Evolutionary conservation across 2,888 invertebrate species (phyloP).

Genomic region (Drosophila peninsularis): DNA sequence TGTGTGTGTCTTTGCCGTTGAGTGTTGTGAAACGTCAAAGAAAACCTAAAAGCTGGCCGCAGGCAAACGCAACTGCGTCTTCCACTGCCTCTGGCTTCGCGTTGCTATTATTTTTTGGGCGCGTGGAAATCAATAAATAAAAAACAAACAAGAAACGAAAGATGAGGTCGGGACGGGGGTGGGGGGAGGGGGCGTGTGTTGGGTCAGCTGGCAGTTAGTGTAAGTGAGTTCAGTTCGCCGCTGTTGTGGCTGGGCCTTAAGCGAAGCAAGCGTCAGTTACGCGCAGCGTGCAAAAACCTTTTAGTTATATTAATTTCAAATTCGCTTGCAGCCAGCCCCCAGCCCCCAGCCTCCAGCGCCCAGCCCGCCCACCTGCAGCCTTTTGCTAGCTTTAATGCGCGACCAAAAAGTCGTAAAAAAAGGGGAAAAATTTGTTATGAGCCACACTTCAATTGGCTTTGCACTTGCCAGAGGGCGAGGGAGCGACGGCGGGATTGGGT

Average conservation of each 20-base stretch:
- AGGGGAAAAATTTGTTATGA: slow-evolving; percentile 59
- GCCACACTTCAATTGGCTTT: slow-evolving; percentile 37
- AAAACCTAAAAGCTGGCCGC: slow-evolving; percentile 53
- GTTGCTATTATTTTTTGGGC: not conserved
- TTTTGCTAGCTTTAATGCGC: slow-evolving; percentile 52
- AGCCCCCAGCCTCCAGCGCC: not conserved
- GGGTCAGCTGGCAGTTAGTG: slow-evolving; percentile 6
- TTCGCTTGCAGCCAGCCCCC: slow-evolving; percentile 38
- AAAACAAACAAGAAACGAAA: slow-evolving; percentile 12
- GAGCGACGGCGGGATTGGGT: too few relatives aligned
- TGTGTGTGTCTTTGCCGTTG: slow-evolving; percentile 9
- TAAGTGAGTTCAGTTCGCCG: not conserved
- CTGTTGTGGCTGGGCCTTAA: not conserved
- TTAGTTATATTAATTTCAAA: slow-evolving; percentile 81
- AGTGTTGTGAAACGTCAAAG: slow-evolving; percentile 35
- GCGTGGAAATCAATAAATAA: slow-evolving; percentile 69
- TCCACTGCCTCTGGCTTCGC: slow-evolving; percentile 8
- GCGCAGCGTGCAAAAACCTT: slow-evolving; percentile 70
- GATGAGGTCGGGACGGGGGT: not conserved
- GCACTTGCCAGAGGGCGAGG: not conserved
- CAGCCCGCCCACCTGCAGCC: slow-evolving; percentile 13
- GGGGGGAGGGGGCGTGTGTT: not conserved
- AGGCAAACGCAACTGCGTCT: slow-evolving; percentile 33
- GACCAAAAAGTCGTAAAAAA: slow-evolving; percentile 54
- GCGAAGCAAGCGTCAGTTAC: slow-evolving; percentile 58